phyloP scores from a whole-genome alignment of 2,113 vertebrate genomes.

The Syngnathus scovelli region DNA sequence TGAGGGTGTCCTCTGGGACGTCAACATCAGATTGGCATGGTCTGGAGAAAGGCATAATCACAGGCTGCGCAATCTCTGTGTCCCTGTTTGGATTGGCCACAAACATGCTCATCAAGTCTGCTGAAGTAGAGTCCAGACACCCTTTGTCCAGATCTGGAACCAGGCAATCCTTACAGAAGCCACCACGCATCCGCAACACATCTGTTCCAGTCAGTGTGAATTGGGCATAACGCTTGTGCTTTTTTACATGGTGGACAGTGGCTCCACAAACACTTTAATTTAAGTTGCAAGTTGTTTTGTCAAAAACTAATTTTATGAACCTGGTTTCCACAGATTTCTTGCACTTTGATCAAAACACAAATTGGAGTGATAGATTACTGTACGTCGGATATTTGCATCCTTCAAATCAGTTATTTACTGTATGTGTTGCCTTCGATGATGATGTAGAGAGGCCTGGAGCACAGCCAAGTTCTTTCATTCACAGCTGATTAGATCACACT shows the following conservation, averaged over 20 bases:
- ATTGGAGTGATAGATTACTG: background rate
- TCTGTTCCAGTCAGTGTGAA: too few relatives aligned
- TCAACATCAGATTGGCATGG: background rate
- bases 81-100: background rate
- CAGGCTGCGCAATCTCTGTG: background rate
- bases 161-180: too few relatives aligned
- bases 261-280: too few relatives aligned
- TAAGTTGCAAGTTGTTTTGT: too few relatives aligned
- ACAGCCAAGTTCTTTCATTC: constrained; percentile 61
- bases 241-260: too few relatives aligned
- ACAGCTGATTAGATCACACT: constrained; percentile 66
- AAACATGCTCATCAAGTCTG: too few relatives aligned
- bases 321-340: background rate
- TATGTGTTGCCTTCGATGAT: constrained; percentile 2
- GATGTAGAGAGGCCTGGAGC: constrained; percentile 41
- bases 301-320: background rate
- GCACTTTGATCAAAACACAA: background rate
- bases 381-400: background rate
- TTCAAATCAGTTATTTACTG: constrained; percentile 5
- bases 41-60: background rate
- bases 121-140: too few relatives aligned
- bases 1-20: constrained; percentile 3
- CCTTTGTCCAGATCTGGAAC: too few relatives aligned
- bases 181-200: too few relatives aligned
- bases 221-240: too few relatives aligned